These are phyloP conservation scores for Aphelenchoides fujianensis DNA, from an alignment of 1,140 invertebrate species.

Conservation along the genomic window DNA sequence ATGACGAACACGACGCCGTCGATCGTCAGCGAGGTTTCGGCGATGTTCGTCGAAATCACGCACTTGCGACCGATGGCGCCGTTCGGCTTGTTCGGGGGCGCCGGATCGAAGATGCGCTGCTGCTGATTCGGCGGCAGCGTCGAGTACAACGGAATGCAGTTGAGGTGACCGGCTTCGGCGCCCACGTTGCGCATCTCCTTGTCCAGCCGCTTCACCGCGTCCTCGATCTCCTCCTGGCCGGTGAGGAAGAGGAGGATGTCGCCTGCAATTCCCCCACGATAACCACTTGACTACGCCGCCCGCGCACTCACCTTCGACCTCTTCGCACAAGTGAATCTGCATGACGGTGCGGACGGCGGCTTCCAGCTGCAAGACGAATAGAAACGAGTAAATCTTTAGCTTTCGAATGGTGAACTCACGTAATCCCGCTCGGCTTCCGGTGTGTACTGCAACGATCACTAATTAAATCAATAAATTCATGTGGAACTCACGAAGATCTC, in stretches of 20 bases:
- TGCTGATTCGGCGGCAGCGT: slow-evolving; percentile 95
- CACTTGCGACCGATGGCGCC: slow-evolving; percentile 75
- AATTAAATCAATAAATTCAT: not conserved
- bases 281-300: too few relatives aligned
- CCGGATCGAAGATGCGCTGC: slow-evolving; percentile 92
- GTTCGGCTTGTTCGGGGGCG: slow-evolving; percentile 80
- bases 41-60: slow-evolving; percentile 98
- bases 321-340: slow-evolving; percentile 98
- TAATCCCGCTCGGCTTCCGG: slow-evolving; percentile 97
- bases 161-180: slow-evolving; percentile 90
- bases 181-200: slow-evolving; percentile 93
- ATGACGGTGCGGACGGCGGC: slow-evolving; percentile 96
- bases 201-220: slow-evolving; percentile 96
- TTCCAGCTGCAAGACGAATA: too few relatives aligned
- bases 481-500: slow-evolving; percentile 77
- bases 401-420: too few relatives aligned
- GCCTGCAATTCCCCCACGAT: slow-evolving; percentile 88
- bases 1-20: slow-evolving; percentile 99
- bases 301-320: too few relatives aligned
- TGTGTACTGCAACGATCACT: slow-evolving; percentile 77
- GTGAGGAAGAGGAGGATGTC: slow-evolving; percentile 93
- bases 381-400: too few relatives aligned
- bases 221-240: slow-evolving; percentile 96
- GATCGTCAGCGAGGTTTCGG: slow-evolving; percentile 97
- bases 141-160: slow-evolving; percentile 97